Evolutionary conservation across 2,888 invertebrate species (phyloP), one percentile per base, ranked within the genome.

Genomic region (Catocala fraxini): DNA sequence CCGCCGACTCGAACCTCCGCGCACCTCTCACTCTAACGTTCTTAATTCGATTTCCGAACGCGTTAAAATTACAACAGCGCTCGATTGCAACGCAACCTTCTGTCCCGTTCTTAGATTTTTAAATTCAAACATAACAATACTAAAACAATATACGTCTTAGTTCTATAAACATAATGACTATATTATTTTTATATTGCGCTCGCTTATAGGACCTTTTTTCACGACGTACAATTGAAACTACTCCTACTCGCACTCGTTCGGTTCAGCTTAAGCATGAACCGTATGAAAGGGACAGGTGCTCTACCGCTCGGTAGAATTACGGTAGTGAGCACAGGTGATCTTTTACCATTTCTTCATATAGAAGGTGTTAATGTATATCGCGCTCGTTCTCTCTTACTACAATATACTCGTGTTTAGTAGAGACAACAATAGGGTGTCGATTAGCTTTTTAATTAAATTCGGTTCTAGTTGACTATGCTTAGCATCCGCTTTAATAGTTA

Each of bases 281-380:
- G 91, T 86, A 90, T 83, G 94, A 94, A 92, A 94, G 93, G 93
- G 94, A 94, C 93, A 92, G 94, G 92, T 93, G 93, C 90, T 90
- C 87, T 91, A 92, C 90, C 89, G 89, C 85, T 82, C 83, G 88
- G 89, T 90, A 89, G 89, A 92, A 93, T 94, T 93, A 92, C 94
- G 88, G 94, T 93, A 94, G 94, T 94, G 92, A 94, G 90, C 94
- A 94, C 92, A 93, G 93, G 92, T 94, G 94, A 94, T 93, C 94
- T 94, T 94, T 93, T 89, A 90, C 84, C 85, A 90, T 91, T 91
- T 89, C 88, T 89, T 86, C 75, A 79, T 67, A 82, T 82, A 82
- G 87, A 80, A 89, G 88, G 90, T 89, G 89, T 86, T 86, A 90
- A 90, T 89, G 74, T 92, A 91, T 86, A 87, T 65, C 82, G 79